Percentiles rank a stretch among this genome's conserved stretches.
Evolutionary conservation across 1,140 invertebrate species (phyloP).

Genomic region (Leptinotarsa texana): DNA sequence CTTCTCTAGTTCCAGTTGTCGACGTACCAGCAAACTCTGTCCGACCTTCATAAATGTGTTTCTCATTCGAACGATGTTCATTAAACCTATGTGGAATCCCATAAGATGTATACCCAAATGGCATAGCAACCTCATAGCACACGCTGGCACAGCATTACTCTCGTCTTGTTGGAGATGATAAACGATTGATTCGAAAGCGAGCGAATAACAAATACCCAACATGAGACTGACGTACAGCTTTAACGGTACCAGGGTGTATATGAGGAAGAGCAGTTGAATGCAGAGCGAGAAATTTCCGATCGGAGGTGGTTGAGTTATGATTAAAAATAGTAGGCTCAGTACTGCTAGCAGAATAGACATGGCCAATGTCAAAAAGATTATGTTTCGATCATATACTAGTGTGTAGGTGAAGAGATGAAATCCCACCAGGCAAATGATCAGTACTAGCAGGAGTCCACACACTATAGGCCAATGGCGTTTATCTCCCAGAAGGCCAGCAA

Average conservation of each 20-base stretch:
- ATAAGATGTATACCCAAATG: constrained; percentile 91
- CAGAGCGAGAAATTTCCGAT: constrained; percentile 84
- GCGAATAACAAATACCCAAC: constrained; percentile 78
- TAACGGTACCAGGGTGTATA: constrained; percentile 92
- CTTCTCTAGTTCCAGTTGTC: constrained; percentile 90
- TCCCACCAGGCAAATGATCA: constrained; percentile 55
- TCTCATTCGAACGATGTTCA: constrained; percentile 88
- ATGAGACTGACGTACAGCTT: constrained; percentile 82
- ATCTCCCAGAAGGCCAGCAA: constrained; percentile 54
- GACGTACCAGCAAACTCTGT: constrained; percentile 83
- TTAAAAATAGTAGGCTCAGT: constrained; percentile 67
- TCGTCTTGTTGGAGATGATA: constrained; percentile 37
- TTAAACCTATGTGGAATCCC: constrained; percentile 89
- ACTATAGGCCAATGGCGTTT: constrained; percentile 62
- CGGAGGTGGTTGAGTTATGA: constrained; percentile 58
- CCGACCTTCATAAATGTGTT: constrained; percentile 97
- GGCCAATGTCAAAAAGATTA: constrained; percentile 66
- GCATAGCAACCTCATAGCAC: constrained; percentile 70
- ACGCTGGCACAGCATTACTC: constrained; percentile 56
- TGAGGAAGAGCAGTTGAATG: constrained; percentile 83
- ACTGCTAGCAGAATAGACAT: constrained; percentile 69
- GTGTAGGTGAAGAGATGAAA: constrained; percentile 71
- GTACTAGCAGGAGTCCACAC: constrained; percentile 52
- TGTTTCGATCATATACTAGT: constrained; percentile 68
- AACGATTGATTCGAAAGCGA: constrained; percentile 74